Conservation (phyloP, 2,113 vertebrate species). For the Crotalus helleri region DNA sequence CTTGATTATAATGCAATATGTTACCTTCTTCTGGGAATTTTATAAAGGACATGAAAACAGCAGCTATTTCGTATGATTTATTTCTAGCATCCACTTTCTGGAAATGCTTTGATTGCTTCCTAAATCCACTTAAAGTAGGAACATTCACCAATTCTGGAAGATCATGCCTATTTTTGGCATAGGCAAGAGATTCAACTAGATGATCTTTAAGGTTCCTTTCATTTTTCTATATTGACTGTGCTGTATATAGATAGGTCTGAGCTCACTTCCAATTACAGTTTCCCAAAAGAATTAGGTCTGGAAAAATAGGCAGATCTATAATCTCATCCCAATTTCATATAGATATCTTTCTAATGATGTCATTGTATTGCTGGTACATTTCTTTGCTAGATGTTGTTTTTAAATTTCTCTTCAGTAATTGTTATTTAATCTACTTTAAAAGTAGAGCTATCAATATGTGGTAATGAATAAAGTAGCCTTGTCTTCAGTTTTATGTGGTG, state of each 20-base stretch:
- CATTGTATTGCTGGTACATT: background rate
- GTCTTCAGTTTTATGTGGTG: background rate
- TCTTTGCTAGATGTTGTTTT: background rate
- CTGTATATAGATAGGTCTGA: background rate
- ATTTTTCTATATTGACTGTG: background rate
- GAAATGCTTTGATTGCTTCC: background rate
- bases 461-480: background rate
- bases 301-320: background rate
- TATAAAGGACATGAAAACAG: background rate
- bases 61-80: background rate
- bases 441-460: background rate
- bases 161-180: background rate
- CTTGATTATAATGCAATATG: background rate
- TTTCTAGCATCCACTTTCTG: background rate
- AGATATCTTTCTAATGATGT: background rate
- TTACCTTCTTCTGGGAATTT: background rate
- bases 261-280: background rate
- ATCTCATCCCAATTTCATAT: background rate
- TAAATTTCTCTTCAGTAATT: background rate
- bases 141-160: background rate
- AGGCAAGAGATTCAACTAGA: background rate
- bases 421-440: background rate
- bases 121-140: background rate
- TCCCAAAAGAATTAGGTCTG: background rate
- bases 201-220: background rate